Base-by-base conservation (phyloP, 1,140 invertebrate genomes). In the Bilobella aurantiaca region DNA sequence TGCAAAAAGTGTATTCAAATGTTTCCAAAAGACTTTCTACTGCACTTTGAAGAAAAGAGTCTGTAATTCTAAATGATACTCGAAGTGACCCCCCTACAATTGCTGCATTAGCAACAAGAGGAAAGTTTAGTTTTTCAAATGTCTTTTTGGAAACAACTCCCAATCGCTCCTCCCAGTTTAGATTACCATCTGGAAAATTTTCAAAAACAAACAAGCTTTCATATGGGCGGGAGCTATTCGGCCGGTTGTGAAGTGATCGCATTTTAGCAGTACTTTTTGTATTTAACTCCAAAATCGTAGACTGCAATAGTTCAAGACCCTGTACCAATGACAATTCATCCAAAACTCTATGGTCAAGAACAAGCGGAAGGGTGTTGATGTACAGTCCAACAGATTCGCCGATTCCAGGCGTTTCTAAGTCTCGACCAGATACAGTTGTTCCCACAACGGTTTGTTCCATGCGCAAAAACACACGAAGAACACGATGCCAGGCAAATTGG, bases 401-500 rank as follows among this genome's bases (percentile, higher is more conserved):
- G 31, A 60, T 60, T 21, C 58, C 58, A 14, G 18, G 25, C 3
- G 31, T 31, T 31, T 16, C n/a, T 12, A 31, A 29, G 30, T 60
- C 29, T 60, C 58, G 3, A 14, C 58, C 58, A 12, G 58, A 60
- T 31, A 60, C 58, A 3, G 23, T 60, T 29, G 58, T 60, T 31
- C 58, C 58, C 14, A 60, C 58, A 3, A 60, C 30, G 28, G 58
- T 60, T 29, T 60, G 58, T 3, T 29, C 12, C 23, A n/a, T 29
- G 12, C 25, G 18, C 23, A n/a, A 12, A 21, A 25, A 60, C 12
- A 31, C 28, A 14, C 29, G 58, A 31, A 60, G 58, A 3, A 31
- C 58, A 25, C 29, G 23, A 31, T 60, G 58, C 58, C 58, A 60
- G 12, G 30, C 58, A 31, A 60, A 60, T 60, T 60, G 58, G 12